Base-by-base conservation (phyloP, 2,113 vertebrate genomes). In the Alligator mississippiensis region DNA sequence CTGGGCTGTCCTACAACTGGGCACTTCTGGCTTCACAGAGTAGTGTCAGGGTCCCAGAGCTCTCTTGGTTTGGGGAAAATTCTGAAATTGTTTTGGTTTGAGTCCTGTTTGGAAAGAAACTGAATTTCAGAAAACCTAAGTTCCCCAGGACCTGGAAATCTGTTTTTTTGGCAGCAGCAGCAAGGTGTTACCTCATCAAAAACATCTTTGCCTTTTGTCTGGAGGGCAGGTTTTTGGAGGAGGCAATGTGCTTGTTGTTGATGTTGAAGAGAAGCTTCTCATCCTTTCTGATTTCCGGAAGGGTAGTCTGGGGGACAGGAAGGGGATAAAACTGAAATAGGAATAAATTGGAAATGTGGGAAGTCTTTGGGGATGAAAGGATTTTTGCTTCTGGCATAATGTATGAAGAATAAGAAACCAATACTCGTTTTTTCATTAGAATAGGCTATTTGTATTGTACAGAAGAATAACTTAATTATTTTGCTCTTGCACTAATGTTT, bases 401-500 rank as follows among this genome's bases (percentile, higher is more conserved):
- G 80, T 83, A 10, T 90, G 83, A 57, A 74, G 58, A 25, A 58
- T 79, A 47, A 16, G 11, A 2, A 60, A 9, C 47, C 47, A 21
- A 47, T 30, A 17, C 70, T 74, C 81, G 76, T 47, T 88, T 89
- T 70, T 21, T 93, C n/a, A 27, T 16, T 14, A 61, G 11, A 80
- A 9, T 27, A 28, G 66, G 22, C 19, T 77, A 28, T 38, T 82
- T 22, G 66, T 63, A 15, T 25, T 15, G 28, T n/a, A 5, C 2
- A 25, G 89, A 80, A 66, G 84, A 84, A 28, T 84, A 12, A 64
- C 85, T 64, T 15, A 30, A 9, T 77, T 78, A 75, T 79, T 68
- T 28, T 94, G 30, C 72, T 84, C 2, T 66, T 92, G 78, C 47
- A 47, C 47, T 47, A 47, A 47, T 47, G 47, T 47, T 47, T 47